Conservation (phyloP, 2,888 invertebrate genomes). For the Punctoribates punctum region DNA sequence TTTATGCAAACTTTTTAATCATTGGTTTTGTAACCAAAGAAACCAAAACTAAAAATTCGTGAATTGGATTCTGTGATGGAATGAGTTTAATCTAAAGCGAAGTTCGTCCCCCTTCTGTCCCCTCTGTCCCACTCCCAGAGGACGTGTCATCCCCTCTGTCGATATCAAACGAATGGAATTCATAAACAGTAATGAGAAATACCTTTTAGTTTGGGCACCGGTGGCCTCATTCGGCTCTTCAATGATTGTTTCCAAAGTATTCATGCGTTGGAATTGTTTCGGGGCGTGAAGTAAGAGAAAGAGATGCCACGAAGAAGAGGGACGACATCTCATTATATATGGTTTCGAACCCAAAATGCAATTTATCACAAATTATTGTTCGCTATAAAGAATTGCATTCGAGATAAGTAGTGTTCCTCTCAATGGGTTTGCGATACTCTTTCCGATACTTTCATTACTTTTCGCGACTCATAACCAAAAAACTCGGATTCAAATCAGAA, state of each 20-base stretch:
- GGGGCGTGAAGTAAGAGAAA: conserved; percentile 39
- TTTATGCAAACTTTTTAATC: not conserved
- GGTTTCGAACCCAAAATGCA: not conserved
- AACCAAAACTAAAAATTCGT: not conserved
- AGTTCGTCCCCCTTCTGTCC: no score
- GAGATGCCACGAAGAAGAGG: conserved; percentile 35
- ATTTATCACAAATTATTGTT: not conserved
- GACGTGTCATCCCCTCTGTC: not conserved
- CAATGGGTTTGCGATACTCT: not conserved
- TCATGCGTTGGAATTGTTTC: conserved; percentile 7
- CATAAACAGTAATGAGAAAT: conserved; percentile 1
- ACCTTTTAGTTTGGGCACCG: conserved; percentile 9
- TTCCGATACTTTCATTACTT: no score
- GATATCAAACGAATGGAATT: not conserved
- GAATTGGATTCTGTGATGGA: not conserved
- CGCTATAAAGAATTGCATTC: not conserved
- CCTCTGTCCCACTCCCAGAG: not conserved
- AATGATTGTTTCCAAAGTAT: conserved; percentile 22
- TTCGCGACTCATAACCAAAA: no score
- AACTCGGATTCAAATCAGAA: no score
- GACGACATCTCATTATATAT: conserved; percentile 21
- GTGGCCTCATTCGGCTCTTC: conserved; percentile 17
- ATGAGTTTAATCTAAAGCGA: not conserved
- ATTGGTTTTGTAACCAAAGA: not conserved
- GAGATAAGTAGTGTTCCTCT: not conserved